These are phyloP conservation scores for Rousettus leschenaultii DNA, from an alignment of 2,113 vertebrate species.

Conservation along the genomic window DNA sequence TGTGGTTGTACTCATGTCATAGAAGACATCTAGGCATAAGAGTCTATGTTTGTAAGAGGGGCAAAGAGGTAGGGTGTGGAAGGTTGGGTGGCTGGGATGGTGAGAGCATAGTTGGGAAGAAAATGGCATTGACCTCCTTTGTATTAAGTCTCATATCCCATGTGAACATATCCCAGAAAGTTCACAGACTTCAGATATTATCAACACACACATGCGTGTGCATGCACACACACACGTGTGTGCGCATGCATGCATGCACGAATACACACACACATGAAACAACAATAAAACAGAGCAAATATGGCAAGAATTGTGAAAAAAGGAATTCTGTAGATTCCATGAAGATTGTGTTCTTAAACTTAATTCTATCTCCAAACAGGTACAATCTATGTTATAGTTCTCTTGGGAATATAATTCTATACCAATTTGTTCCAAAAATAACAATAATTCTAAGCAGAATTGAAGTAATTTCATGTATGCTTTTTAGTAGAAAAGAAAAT, in stretches of 20 bases:
- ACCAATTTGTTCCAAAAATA: background rate
- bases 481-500: conserved; percentile 12
- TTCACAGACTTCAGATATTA: background rate
- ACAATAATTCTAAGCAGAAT: background rate
- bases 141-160: background rate
- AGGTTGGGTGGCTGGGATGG: background rate
- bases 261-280: background rate
- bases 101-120: no score
- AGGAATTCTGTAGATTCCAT: background rate
- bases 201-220: background rate
- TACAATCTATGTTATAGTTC: background rate
- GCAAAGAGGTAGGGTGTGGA: background rate
- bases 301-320: background rate
- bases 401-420: background rate
- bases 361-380: background rate
- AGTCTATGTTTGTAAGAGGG: background rate
- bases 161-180: background rate
- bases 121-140: background rate
- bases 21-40: background rate
- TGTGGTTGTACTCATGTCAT: background rate
- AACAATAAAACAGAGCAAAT: background rate
- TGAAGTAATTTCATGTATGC: background rate
- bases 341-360: background rate
- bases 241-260: no score
- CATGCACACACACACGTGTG: no score